phyloP scores from a whole-genome alignment of 2,113 vertebrate species.

The Hyaena hyaena region DNA sequence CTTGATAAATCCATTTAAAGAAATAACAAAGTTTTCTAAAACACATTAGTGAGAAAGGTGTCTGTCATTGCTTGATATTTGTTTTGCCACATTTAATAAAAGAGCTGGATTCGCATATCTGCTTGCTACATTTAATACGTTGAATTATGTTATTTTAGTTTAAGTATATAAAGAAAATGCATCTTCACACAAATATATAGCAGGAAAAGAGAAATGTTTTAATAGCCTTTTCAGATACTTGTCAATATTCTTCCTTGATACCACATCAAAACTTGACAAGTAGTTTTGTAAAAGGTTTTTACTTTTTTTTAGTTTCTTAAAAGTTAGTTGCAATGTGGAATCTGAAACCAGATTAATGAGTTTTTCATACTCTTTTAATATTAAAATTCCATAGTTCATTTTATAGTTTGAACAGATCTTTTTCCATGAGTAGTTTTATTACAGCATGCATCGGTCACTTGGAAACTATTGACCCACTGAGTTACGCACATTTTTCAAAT shows the following conservation, averaged over 20 bases:
- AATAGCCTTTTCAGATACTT: neutral
- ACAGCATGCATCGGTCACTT: neutral
- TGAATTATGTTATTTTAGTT: neutral
- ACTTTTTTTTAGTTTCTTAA: neutral
- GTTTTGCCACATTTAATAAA: slow-evolving; percentile 52
- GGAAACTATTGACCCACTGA: neutral
- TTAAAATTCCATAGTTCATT: neutral
- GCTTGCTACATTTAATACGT: neutral
- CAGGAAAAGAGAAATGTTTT: neutral
- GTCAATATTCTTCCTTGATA: neutral
- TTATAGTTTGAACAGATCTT: neutral
- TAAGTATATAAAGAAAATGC: slow-evolving; percentile 12
- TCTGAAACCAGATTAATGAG: neutral
- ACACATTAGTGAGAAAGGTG: slow-evolving; percentile 50
- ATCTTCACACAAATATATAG: neutral
- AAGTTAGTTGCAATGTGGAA: neutral
- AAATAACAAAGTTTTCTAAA: slow-evolving; percentile 56
- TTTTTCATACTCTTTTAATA: neutral
- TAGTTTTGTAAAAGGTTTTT: too few relatives aligned
- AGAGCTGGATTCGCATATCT: neutral
- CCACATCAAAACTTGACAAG: neutral
- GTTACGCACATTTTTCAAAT: neutral
- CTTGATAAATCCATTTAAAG: slow-evolving; percentile 34
- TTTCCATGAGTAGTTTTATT: neutral
- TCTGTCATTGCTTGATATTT: slow-evolving; percentile 39